These are phyloP conservation scores for Meloidogyne floridensis DNA, from an alignment of 1,140 invertebrate genomes.

Conservation along the genomic window DNA sequence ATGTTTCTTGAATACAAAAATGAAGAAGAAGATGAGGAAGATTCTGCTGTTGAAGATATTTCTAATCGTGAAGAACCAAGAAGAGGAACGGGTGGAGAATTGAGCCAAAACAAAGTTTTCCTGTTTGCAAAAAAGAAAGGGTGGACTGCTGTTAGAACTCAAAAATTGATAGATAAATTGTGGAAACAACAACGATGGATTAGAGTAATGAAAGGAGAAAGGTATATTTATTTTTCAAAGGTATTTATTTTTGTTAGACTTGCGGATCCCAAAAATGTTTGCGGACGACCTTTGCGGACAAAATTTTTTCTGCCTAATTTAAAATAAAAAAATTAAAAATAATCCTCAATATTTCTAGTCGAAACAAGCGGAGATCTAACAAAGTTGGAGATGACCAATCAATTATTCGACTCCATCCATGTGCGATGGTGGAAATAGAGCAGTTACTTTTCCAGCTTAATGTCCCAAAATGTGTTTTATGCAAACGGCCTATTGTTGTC, in stretches of 20 bases:
- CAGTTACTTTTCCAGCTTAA: slow-evolving; percentile 7
- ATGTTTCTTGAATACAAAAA: slow-evolving; percentile 18
- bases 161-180: slow-evolving; percentile 23
- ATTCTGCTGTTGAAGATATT: background rate
- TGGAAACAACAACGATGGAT: background rate
- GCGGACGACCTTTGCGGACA: background rate
- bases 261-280: too few species aligned
- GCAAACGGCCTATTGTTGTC: slow-evolving; percentile 28
- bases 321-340: background rate
- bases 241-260: slow-evolving; percentile 9
- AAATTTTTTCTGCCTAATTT: background rate
- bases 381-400: background rate
- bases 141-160: slow-evolving; percentile 19
- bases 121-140: slow-evolving; percentile 18
- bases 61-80: background rate
- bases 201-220: slow-evolving; percentile 16
- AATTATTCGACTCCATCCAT: slow-evolving; percentile 30
- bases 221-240: background rate
- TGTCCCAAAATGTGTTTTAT: slow-evolving; percentile 25
- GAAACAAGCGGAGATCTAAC: slow-evolving; percentile 11
- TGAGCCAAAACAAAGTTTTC: slow-evolving; percentile 9
- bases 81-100: background rate
- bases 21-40: background rate
- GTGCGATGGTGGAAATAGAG: slow-evolving; percentile 26
- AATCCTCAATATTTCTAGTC: background rate